phyloP scores from a whole-genome alignment of 1,140 invertebrate species.

The Lordiphosa stackelbergi region DNA sequence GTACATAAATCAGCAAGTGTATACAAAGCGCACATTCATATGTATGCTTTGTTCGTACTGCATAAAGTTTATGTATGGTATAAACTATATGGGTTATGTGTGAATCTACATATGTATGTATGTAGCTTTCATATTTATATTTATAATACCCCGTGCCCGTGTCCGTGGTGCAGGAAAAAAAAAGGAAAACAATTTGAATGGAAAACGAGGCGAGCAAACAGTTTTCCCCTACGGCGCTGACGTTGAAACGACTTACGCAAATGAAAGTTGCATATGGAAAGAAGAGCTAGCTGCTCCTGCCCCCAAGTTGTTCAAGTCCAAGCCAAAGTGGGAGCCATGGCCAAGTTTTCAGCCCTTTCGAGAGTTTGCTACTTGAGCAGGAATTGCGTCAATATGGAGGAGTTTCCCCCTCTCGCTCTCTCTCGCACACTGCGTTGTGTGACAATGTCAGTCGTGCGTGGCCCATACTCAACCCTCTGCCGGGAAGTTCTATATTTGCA shows the following conservation, averaged over 20 bases:
- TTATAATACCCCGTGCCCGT: conserved; percentile 24
- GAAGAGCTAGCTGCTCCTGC: not conserved
- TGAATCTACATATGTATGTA: conserved; percentile 11
- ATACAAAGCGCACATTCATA: conserved; percentile 22
- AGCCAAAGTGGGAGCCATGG: conserved; percentile 13
- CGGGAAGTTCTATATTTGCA: conserved; percentile 41
- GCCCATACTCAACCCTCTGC: conserved; percentile 15
- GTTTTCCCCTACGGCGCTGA: conserved; percentile 40
- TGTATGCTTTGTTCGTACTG: not conserved
- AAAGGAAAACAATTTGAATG: conserved; percentile 59
- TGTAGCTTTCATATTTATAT: conserved; percentile 33
- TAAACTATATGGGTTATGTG: conserved; percentile 5
- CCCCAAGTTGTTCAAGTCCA: conserved; percentile 41
- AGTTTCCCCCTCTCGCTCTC: conserved; percentile 10
- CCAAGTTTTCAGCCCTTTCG: conserved; percentile 32
- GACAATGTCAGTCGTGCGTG: conserved; percentile 53
- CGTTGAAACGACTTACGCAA: conserved; percentile 52
- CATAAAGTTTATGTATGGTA: conserved; percentile 2
- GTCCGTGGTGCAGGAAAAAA: conserved; percentile 8
- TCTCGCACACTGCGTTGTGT: conserved; percentile 13
- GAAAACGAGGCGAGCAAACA: conserved; percentile 56
- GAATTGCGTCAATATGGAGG: conserved; percentile 46
- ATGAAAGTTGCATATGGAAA: conserved; percentile 31
- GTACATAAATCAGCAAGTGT: not conserved
- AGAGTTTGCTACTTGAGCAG: conserved; percentile 47